A percentile compares a stretch with the other conserved stretches of the same genome.
Conservation (phyloP, 2,113 vertebrate species). For the Solea senegalensis region DNA sequence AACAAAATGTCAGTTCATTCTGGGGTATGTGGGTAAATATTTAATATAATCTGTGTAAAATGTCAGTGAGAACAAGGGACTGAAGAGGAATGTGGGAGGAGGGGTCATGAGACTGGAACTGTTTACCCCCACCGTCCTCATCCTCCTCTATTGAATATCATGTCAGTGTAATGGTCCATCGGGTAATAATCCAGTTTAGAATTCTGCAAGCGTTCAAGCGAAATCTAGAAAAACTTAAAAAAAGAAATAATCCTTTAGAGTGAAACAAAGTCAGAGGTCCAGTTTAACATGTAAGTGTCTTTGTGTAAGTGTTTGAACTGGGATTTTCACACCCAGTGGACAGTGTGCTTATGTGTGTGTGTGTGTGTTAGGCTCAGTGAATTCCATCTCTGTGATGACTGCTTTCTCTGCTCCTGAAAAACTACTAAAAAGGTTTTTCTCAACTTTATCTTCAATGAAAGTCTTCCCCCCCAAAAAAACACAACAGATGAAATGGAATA, state of each 20-base stretch:
- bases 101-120: constrained; percentile 58
- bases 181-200: constrained; percentile 24
- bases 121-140: constrained; percentile 55
- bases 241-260: constrained; percentile 17
- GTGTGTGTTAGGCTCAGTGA: constrained; percentile 17
- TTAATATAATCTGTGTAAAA: neutral
- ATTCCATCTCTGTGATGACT: constrained; percentile 26
- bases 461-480: neutral
- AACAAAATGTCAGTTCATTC: neutral
- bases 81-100: constrained; percentile 61
- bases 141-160: constrained; percentile 7
- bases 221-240: neutral
- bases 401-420: neutral
- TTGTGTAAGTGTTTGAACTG: constrained; percentile 63
- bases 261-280: neutral
- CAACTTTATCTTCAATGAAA: constrained; percentile 3
- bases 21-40: neutral
- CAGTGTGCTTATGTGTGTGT: constrained; percentile 32
- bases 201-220: neutral
- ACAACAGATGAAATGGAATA: neutral
- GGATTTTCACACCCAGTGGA: constrained; percentile 36
- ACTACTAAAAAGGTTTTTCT: neutral
- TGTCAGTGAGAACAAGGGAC: constrained; percentile 4
- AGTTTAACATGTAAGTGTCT: constrained; percentile 41
- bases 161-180: constrained; percentile 16